phyloP scores from a whole-genome alignment of 1,140 invertebrate species.

The Aricia agestis region DNA sequence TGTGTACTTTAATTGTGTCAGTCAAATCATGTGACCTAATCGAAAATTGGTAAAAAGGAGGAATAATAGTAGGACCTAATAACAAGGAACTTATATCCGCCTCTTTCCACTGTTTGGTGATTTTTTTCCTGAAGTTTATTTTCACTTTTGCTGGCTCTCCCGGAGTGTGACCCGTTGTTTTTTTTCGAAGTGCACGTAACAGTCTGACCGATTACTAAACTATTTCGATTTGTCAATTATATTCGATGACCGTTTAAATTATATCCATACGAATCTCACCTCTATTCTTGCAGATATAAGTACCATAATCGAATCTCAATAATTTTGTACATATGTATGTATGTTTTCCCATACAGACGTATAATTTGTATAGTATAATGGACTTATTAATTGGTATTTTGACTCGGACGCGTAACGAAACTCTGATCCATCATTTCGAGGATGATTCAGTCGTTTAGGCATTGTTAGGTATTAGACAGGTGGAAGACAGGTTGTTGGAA shows the following conservation, averaged over 20 bases:
- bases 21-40: too few species aligned
- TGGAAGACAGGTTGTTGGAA: background rate
- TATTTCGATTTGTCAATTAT: slow-evolving; percentile 44
- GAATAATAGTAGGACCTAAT: too few species aligned
- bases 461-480: background rate
- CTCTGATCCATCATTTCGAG: slow-evolving; percentile 3
- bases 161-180: too few species aligned
- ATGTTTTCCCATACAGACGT: background rate
- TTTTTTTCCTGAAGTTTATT: too few species aligned
- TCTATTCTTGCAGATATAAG: background rate
- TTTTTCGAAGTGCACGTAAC: too few species aligned
- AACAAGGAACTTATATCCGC: too few species aligned
- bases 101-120: too few species aligned
- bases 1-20: too few species aligned
- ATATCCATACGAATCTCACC: background rate
- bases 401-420: slow-evolving; percentile 20
- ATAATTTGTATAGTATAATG: slow-evolving; percentile 6
- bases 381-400: slow-evolving; percentile 22
- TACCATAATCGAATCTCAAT: background rate
- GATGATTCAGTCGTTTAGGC: background rate
- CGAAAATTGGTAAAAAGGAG: too few species aligned
- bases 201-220: slow-evolving; percentile 26
- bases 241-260: slow-evolving; percentile 39
- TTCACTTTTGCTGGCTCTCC: too few species aligned
- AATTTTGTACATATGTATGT: background rate